Evolutionary conservation across 2,113 vertebrate species (phyloP), one percentile per base, ranked within the genome.

Genomic region (Oncorhynchus keta): DNA sequence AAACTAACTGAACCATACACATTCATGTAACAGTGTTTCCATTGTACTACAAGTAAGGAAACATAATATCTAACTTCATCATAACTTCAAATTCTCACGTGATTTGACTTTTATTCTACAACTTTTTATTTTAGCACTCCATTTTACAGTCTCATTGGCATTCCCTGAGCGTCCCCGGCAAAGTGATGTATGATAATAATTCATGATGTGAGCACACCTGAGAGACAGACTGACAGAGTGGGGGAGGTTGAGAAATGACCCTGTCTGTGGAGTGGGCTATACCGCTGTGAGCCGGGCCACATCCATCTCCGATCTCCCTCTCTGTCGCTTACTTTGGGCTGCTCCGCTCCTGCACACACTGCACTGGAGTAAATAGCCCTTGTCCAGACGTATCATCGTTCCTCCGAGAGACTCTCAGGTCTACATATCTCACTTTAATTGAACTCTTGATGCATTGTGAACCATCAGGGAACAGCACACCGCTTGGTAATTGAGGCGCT

Each of bases 151-250:
- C 26, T 88, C 82, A 85, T 88, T 82, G 78, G 74, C 79, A 88
- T 91, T 84, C 77, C 73, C 84, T 77, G 13, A 62, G n/a, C 59
- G n/a, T 22, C 77, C 82, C 79, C 72, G 22, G 69, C 77, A 82
- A 85, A 84, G 76, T 84, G 83, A 84, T 84, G 78, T 79, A 87
- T 88, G 85, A 80, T 88, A 88, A 88, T 89, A 88, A 90, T 88
- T 90, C 85, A 89, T 81, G 70, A 75, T 39, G 49, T 77, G 82
- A 88, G 78, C 62, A 73, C 78, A 85, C 81, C 85, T 87, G 76
- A 78, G 83, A 85, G 86, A 85, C 88, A 84, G 81, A 90, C 89
- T 45, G 39, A 45, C 39, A 3, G 84, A 87, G 82, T 81, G 59
- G 74, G 68, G 79, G 83, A 66, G 61, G 65, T 28, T 88, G 87